Base-by-base conservation (phyloP, 2,113 vertebrate genomes). In the Bos indicus region DNA sequence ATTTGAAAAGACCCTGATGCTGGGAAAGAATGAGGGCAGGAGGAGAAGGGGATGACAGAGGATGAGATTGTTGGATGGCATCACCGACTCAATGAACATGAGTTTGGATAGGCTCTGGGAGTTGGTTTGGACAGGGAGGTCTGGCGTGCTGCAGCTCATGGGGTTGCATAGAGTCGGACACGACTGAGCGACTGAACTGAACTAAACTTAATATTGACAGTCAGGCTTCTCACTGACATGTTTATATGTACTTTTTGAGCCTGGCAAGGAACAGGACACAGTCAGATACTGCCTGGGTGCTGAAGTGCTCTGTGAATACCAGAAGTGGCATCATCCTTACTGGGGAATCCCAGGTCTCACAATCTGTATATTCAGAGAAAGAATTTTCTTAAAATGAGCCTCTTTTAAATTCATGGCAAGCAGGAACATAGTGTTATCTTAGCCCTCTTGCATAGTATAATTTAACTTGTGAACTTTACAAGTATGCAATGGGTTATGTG, bases 371-470 rank as follows among this genome's bases (percentile, higher is more conserved):
- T 52, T 97, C 52, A 54, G 80, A 95, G 54, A 3, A 16, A 57
- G 7, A 74, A n/a, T 83, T 93, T 91, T 80, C 48, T 96, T 88
- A 95, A 88, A 90, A 85, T 57, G 33, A 91, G 62, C 67, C 23
- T 94, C n/a, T 43, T 51, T 48, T 84, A 54, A 57, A 25, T 57
- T 3, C 16, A 21, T 78, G 74, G 23, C 30, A 40, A 13, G 52
- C 25, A 83, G 62, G 36, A 95, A 46, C 59, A 25, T 12, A 23
- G 26, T 40, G 67, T 85, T 77, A n/a, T 83, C 30, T 57, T 67
- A 93, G 64, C 7, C 7, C 21, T 62, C 25, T 40, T 78, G 67
- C 2, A 3, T 19, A 62, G 36, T 40, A 30, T 77, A 89, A 71
- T 78, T 85, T 36, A 59, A 36, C 28, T 26, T 4, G 15, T 25